Evolutionary conservation across 2,113 vertebrate species (phyloP).

Genomic region (Eulacestoma nigropectus): DNA sequence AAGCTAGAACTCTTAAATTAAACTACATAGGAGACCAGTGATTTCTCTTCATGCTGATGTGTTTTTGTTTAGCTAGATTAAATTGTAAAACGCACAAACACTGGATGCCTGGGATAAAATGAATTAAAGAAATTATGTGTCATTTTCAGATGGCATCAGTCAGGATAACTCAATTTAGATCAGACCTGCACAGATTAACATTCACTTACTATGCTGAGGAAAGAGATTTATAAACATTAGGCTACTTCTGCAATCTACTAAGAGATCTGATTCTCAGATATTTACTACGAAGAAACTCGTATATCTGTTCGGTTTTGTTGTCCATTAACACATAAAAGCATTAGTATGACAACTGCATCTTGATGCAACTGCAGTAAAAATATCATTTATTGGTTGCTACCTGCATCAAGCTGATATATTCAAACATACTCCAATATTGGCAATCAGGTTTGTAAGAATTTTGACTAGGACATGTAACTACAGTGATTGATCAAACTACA

Average conservation of each 20-base stretch:
- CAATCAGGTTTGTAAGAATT: neutral
- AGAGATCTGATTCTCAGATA: neutral
- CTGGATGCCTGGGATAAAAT: neutral
- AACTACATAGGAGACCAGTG: neutral
- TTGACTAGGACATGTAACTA: neutral
- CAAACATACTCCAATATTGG: neutral
- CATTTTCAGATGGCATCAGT: neutral
- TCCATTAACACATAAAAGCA: neutral
- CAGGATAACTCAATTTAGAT: neutral
- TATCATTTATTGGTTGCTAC: neutral
- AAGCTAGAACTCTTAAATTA: neutral
- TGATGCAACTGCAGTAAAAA: neutral
- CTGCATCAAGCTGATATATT: neutral
- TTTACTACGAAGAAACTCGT: neutral
- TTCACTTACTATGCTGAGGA: neutral
- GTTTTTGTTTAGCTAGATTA: neutral
- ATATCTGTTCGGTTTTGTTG: neutral
- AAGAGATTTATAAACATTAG: neutral
- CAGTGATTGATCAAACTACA: neutral
- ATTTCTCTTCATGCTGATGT: neutral
- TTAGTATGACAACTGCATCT: neutral
- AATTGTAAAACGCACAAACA: neutral
- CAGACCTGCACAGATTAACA: neutral
- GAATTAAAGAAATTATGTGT: neutral
- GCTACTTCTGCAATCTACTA: neutral